phyloP scores from a whole-genome alignment of 2,113 vertebrate species.

The Capra hircus region DNA sequence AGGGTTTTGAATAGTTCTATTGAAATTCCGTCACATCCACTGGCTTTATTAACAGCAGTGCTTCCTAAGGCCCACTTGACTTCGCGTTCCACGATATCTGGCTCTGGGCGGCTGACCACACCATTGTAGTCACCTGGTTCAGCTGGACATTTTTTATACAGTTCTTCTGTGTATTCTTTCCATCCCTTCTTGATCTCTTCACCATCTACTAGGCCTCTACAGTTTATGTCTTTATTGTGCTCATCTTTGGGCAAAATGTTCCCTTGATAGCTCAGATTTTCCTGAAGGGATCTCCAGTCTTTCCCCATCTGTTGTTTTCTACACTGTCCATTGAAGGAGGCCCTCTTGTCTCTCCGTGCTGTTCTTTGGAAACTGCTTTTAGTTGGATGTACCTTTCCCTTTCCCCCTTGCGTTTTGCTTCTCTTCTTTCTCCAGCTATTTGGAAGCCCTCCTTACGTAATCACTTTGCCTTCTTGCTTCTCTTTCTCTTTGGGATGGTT shows the following conservation, averaged over 20 bases:
- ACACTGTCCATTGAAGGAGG: neutral
- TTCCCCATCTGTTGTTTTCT: neutral
- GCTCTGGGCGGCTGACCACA: neutral
- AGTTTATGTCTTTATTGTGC: neutral
- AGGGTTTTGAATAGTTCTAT: neutral
- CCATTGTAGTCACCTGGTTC: neutral
- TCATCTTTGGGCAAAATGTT: neutral
- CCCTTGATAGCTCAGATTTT: neutral
- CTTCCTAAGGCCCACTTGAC: neutral
- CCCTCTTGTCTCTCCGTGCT: neutral
- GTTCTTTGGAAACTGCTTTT: neutral
- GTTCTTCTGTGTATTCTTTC: neutral
- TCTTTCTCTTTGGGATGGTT: neutral
- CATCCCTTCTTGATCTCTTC: neutral
- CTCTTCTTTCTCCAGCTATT: neutral
- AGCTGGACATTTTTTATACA: neutral
- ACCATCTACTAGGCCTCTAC: neutral
- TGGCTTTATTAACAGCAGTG: neutral
- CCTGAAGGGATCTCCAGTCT: neutral
- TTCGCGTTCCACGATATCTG: neutral
- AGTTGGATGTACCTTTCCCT: neutral
- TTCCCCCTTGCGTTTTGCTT: neutral
- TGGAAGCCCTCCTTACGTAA: neutral
- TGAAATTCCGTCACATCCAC: fast-evolving
- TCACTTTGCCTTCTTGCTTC: neutral